Evolutionary conservation across 2,797 vertebrate species (phyloP), one percentile per base, ranked within the genome.

Genomic region (Sylvilagus floridanus): DNA sequence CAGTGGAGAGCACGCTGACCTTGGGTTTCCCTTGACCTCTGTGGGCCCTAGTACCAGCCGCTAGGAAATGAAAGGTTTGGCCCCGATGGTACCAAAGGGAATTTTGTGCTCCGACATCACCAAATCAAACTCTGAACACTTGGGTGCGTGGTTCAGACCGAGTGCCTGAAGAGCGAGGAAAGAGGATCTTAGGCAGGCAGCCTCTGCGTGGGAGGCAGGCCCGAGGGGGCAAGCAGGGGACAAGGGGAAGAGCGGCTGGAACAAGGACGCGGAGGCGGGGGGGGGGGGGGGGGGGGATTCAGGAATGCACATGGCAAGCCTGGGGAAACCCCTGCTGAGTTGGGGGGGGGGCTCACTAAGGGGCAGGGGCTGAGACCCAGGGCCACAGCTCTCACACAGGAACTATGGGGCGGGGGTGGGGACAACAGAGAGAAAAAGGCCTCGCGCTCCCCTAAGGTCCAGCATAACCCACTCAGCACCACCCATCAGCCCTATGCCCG

Each of bases 401-500:
- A 50, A 19, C 35, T 22, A 16, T 2, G 9, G 12, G 60, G 3
- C 0, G 11, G 5, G 9, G 28, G 22, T 4, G 8, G 4, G 5
- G 11, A 5, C 16, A n/a, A 54, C 7, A 19, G 11, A 79, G 60
- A 19, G n/a, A 57, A 76, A 76, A 69, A 63, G 63, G 26, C 10
- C 75, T 81, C 69, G 7, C 2, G 32, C 5, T n/a, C 35, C 24
- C 26, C 75, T 8, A 0, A 1, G 21, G 30, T 71, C 63, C 71
- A 69, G 65, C 50, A 65, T 17, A 54, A 66, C 24, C 72, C 69
- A n/a, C 21, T 28, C 13, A 19, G 2, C 60, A 83, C 21, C 17
- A 17, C 1, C 4, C n/a, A 13, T 21, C 65, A 62, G 60, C 12
- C 2, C 32, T 2, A 8, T 21, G 81, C 12, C 76, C 54, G 57